Base-by-base conservation (phyloP, 2,888 invertebrate genomes). In the Aphelenchoides bicaudatus region DNA sequence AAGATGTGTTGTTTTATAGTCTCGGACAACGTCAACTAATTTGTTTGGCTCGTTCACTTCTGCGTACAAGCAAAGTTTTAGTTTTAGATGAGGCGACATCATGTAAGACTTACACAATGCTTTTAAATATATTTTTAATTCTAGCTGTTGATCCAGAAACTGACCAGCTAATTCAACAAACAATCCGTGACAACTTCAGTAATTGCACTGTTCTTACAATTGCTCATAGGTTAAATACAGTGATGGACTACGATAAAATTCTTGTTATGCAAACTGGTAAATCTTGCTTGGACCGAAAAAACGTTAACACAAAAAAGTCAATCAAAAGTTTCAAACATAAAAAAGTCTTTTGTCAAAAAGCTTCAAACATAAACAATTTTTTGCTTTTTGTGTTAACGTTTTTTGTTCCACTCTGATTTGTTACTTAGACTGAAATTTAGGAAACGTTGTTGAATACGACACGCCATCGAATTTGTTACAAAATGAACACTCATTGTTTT, bases 121-220 rank as follows among this genome's bases (percentile, higher is more conserved):
- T n/a, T n/a, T n/a, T n/a, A n/a, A n/a, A n/a, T n/a, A n/a, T n/a
- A n/a, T n/a, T n/a, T n/a, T n/a, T n/a, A n/a, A n/a, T n/a, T n/a
- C n/a, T n/a, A n/a, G n/a, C n/a, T n/a, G 56, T 84, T 2, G 79
- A 77, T 53, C 63, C 70, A 31, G 72, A 77, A 47, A 78, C 78
- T 0, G 78, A 78, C 51, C 67, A 67, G 25, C 68, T 75, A n/a
- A 61, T 78, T 8, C 84, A 88, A 86, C 84, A 86, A 67, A 88
- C 89, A 0, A 83, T 91, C 61, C 85, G 87, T 34, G 85, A 86
- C 58, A 86, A 87, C 39, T 90, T 91, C 80, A 86, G 85, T 61
- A 86, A 88, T 70, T 86, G 87, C 66, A 91, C 90, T 0, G 88
- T 73, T 6, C 62, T 73, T 1, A 73, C 73, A 13, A 72, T 73